Evolutionary conservation across 2,888 invertebrate genomes (phyloP), one percentile per base, ranked within the genome.

Genomic region (Eutolmus rufibarbis): DNA sequence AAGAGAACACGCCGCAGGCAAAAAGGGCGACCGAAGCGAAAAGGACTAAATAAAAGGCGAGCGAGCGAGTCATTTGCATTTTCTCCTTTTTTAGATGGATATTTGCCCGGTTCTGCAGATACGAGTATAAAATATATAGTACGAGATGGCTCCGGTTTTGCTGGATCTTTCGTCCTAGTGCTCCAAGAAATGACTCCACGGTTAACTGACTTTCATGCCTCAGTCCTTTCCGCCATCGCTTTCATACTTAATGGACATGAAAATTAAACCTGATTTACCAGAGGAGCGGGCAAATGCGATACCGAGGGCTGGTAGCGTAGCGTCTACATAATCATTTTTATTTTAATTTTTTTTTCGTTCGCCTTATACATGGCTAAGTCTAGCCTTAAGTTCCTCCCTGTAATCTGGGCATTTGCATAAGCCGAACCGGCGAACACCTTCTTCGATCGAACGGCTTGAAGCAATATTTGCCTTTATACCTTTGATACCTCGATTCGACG

Each of bases 51-150:
- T 77, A 78, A 56, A 82, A 82, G 34, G 66, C 43, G 74, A 56
- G 79, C 74, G 74, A 85, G 37, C 31, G 81, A 82, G 76, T 74
- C 82, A 88, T 87, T 87, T 88, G 88, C 86, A 88, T 88, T 88
- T 87, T 57, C 23, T 66, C 56, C 57, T 19, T 76, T 86, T 78
- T 40, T 79, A 46, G 43, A 46, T 46, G 43, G 46, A 8, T 74
- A 19, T 40, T 76, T 76, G 37, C 40, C 66, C 28, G 23, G 23
- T 66, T 23, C 19, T 28, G 66, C 12, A 19, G 66, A 66, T 66
- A 28, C 19, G 19, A 12, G n/a, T 51, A 51, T 51, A 51, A 40
- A 40, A 16, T 46, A 46, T 46, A 46, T 14, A 46, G 43, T 16
- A 46, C 12, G 16, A 46, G 16, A 40, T 76, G 76, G 76, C 76